Base-by-base conservation (phyloP, 2,888 invertebrate species). In the Aethes cnicana region DNA sequence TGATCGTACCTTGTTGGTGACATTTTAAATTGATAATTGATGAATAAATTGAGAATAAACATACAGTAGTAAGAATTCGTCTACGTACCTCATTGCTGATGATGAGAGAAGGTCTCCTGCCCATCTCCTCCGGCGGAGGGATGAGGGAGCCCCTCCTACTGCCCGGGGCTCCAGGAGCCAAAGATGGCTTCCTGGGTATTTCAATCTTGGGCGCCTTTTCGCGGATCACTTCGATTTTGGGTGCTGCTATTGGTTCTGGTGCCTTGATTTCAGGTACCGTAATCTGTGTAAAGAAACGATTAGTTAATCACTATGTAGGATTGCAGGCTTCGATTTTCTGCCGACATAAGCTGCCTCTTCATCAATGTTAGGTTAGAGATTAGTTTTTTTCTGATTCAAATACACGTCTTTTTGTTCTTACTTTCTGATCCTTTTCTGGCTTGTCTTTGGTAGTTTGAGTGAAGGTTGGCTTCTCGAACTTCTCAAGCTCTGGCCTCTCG, bases 51-150 rank as follows among this genome's bases (percentile, higher is more conserved):
- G 14, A 3, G 33, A 20, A 30, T 35, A 23, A 6, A 43, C 41
- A 55, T 37, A 25, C 26, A 52, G 47, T 53, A 17, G 9, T 30
- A 59, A 42, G 6, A 37, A 47, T 9, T 35, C 8, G 7, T 28
- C 16, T 81, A 88, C 91, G 84, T 94, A 97, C 97, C 96, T 97
- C 97, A 84, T 97, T 97, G 77, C 96, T 96, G 77, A 97, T 97
- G 73, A 97, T 95, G 66, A 97, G 92, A 68, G 96, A 96, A 64
- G 97, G 96, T 67, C 97, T 92, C 70, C 97, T 93, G 71, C 94
- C 95, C 84, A 94, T 94, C 81, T 94, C 95, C 80, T 97, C 97
- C 59, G 96, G 97, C 4, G 95, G 96, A 68, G 97, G 97, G 74
- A 97, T 94, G 54, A 97, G 92, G 42, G 97, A 97, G 53, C 97